Conservation (phyloP, 2,113 vertebrate species). For the Nymphicus hollandicus region DNA sequence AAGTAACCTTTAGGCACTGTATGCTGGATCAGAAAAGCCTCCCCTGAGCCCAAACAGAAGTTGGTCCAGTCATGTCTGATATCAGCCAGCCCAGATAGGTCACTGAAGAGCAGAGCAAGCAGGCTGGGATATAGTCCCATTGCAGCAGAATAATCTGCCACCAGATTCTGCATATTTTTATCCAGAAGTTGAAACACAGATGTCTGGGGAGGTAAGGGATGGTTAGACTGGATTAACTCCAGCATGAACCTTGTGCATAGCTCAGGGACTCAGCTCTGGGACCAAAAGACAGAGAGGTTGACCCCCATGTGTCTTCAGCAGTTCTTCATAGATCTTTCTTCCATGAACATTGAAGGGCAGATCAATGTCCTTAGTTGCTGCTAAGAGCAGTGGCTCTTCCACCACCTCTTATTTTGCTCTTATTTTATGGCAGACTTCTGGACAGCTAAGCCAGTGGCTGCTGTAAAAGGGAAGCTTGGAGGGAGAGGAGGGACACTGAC, state of each 20-base stretch:
- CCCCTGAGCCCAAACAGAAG: neutral
- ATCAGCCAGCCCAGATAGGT: rapidly evolving
- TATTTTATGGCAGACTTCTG: neutral
- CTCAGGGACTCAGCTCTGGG: neutral
- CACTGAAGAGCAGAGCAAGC: neutral
- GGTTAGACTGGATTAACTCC: neutral
- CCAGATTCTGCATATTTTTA: neutral
- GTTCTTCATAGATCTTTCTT: neutral
- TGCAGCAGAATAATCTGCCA: neutral
- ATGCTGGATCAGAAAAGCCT: neutral
- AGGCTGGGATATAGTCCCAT: neutral
- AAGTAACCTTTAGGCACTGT: neutral
- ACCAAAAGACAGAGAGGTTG: neutral
- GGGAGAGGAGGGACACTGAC: neutral
- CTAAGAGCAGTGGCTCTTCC: neutral
- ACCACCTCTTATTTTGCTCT: neutral
- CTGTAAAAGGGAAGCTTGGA: neutral
- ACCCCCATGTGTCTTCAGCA: neutral
- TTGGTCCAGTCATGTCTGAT: rapidly evolving
- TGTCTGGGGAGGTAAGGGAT: neutral
- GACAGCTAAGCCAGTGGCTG: neutral
- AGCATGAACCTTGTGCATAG: neutral
- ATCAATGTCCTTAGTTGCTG: neutral
- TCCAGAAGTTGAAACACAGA: neutral
- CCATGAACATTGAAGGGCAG: neutral